Base-by-base conservation (phyloP, 2,888 invertebrate genomes). In the Pterobdella sp. region DNA sequence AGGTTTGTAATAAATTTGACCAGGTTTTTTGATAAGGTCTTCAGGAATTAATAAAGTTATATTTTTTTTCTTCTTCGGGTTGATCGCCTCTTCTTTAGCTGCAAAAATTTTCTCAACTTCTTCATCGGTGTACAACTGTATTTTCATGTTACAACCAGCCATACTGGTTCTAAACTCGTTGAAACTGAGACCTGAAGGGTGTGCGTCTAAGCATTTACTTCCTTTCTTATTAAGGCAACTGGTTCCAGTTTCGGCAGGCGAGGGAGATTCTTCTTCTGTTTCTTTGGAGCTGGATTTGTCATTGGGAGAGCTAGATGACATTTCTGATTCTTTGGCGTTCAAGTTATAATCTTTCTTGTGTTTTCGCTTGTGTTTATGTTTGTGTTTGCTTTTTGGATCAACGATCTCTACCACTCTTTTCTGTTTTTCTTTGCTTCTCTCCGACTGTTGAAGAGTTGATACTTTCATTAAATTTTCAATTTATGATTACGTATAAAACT, bases 321-420 rank as follows among this genome's bases (percentile, higher is more conserved):
- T 26, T 4, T 4, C n/a, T 4, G 60, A 56, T 3, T 56, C 60
- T 56, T n/a, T 56, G 60, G 60, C 60, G 60, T 56, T 56, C 14
- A 18, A 4, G 60, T 56, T 56, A 26, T 56, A 56, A 22, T 56
- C 60, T n/a, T 56, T 56, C 60, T 56, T 56, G 60, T 56, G 60
- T 26, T 56, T 56, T 26, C 26, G 18, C n/a, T 22, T 4, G 60
- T 22, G 60, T 22, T 56, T 56, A 26, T 56, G 60, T 3, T 56
- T 4, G 60, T 56, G 7, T 3, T 56, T 4, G n/a, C n/a, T n/a
- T n/a, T n/a, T n/a, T n/a, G n/a, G n/a, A n/a, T n/a, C n/a, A n/a
- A n/a, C n/a, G n/a, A n/a, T n/a, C n/a, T n/a, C n/a, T n/a, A n/a
- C n/a, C n/a, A n/a, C n/a, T n/a, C n/a, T n/a, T n/a, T n/a, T n/a